These are phyloP conservation scores for Brachionus angularis DNA, from an alignment of 1,140 invertebrate genomes.

Conservation along the genomic window DNA sequence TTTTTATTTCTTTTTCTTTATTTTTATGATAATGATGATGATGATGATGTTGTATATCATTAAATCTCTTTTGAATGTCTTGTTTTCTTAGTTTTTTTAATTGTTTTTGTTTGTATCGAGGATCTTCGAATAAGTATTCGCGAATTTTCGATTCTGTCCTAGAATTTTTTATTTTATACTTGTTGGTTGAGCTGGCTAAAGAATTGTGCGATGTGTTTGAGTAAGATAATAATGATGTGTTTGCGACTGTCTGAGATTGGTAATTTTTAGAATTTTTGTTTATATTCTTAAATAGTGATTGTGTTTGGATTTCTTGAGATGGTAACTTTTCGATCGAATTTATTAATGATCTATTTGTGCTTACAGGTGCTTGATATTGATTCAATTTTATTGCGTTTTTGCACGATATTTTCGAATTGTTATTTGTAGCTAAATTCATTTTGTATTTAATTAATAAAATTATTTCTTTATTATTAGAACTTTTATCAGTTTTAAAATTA, in stretches of 20 bases:
- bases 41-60: neutral
- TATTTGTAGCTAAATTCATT: too few species aligned
- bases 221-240: neutral
- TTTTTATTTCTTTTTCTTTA: neutral
- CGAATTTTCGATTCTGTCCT: slow-evolving; percentile 3
- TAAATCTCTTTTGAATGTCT: neutral
- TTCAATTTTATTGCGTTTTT: slow-evolving; percentile 35
- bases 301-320: too few species aligned
- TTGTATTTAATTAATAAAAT: neutral
- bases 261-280: too few species aligned
- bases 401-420: too few species aligned
- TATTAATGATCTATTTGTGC: neutral
- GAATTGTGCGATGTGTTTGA: slow-evolving; percentile 13
- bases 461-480: neutral
- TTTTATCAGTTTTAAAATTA: too few species aligned
- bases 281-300: too few species aligned
- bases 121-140: neutral
- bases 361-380: too few species aligned
- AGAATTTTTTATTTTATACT: neutral
- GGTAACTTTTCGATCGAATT: too few species aligned
- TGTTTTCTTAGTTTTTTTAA: slow-evolving; percentile 32
- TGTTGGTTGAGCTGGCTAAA: neutral
- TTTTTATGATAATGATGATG: neutral
- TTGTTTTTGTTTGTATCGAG: neutral
- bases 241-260: neutral